Conservation (phyloP, 2,113 vertebrate genomes). For the Solenodon paradoxus region DNA sequence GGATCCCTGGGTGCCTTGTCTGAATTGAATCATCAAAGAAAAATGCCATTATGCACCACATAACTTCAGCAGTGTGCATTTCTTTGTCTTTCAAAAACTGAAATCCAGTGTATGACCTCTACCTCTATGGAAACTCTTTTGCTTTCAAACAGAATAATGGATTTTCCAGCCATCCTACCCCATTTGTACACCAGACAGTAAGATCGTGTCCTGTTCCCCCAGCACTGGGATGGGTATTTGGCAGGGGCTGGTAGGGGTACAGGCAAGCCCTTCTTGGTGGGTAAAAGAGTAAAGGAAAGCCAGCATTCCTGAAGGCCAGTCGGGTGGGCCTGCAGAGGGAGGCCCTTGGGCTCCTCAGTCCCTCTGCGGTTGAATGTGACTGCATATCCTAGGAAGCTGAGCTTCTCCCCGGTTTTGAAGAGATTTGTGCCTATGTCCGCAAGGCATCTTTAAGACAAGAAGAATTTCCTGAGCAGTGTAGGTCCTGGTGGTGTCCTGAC, state of each 20-base stretch:
- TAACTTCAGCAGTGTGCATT: constrained; percentile 34
- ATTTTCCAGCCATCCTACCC: constrained; percentile 49
- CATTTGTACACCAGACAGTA: neutral
- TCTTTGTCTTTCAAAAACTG: constrained; percentile 54
- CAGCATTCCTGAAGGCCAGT: neutral
- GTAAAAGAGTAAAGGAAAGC: neutral
- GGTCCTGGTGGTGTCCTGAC: neutral
- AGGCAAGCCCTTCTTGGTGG: neutral
- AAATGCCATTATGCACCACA: neutral
- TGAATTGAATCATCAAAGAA: constrained; percentile 29
- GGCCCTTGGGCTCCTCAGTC: neutral
- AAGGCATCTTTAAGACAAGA: neutral
- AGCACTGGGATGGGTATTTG: neutral
- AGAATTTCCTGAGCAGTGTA: neutral
- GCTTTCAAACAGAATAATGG: constrained; percentile 50
- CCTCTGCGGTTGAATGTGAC: neutral
- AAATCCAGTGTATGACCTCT: constrained; percentile 2
- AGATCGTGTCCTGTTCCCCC: neutral
- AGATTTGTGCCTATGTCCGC: neutral
- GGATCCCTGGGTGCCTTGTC: neutral
- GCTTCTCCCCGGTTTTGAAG: neutral
- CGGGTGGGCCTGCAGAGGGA: neutral
- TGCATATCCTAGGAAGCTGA: neutral
- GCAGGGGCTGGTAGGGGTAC: neutral
- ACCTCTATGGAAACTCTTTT: constrained; percentile 8